Conservation (phyloP, 2,888 invertebrate genomes). For the Melangyna quadrimaculata region DNA sequence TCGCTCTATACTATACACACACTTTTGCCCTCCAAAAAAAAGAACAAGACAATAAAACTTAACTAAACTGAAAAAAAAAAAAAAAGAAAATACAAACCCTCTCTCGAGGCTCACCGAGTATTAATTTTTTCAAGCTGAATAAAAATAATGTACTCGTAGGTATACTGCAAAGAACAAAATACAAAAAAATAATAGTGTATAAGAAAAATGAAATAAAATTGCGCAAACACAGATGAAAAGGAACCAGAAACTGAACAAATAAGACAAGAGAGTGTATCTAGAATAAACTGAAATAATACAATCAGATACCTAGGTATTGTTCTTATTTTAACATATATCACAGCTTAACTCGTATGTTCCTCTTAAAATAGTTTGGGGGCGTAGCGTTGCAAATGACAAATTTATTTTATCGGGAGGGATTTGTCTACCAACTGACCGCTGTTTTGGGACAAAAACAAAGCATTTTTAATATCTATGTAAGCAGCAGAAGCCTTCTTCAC, state of each 20-base stretch:
- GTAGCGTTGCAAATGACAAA: background rate
- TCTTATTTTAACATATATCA: background rate
- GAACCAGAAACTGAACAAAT: slow-evolving; percentile 31
- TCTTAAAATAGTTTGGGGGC: background rate
- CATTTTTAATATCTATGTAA: no score
- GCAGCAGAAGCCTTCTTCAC: no score
- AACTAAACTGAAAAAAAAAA: slow-evolving; percentile 6
- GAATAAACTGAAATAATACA: slow-evolving; percentile 33
- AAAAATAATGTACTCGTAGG: background rate
- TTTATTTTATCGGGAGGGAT: background rate
- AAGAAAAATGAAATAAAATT: slow-evolving; percentile 44
- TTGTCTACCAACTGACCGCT: background rate
- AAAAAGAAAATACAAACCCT: no score
- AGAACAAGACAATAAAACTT: slow-evolving; percentile 11
- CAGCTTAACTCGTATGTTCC: background rate
- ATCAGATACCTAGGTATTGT: slow-evolving; percentile 43
- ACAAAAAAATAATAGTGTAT: slow-evolving; percentile 9
- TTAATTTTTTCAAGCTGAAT: slow-evolving; percentile 36
- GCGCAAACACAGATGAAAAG: slow-evolving; percentile 11
- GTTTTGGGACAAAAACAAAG: no score
- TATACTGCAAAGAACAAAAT: background rate
- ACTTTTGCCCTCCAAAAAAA: slow-evolving; percentile 46
- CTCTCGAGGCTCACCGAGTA: slow-evolving; percentile 40
- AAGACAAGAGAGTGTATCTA: slow-evolving; percentile 31
- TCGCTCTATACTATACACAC: slow-evolving; percentile 20